phyloP scores from a whole-genome alignment of 2,797 vertebrate genomes.

The Rhinella marina region DNA sequence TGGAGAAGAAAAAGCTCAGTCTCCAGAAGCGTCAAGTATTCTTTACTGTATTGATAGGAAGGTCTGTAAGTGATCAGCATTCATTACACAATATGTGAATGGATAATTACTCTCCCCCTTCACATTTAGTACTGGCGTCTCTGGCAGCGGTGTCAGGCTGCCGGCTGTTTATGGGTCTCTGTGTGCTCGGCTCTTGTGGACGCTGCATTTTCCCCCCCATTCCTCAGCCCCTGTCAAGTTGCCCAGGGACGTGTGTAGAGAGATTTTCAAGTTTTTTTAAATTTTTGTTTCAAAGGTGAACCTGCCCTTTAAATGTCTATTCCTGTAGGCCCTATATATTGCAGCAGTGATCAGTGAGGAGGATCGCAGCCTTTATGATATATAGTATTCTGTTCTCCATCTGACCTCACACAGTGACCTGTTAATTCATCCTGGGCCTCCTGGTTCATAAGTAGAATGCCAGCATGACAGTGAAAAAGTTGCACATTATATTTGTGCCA shows the following conservation, averaged over 20 bases:
- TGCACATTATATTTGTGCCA: no score
- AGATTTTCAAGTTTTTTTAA: neutral
- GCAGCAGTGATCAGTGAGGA: neutral
- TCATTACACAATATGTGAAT: neutral
- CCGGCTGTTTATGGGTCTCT: neutral
- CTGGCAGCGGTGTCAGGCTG: neutral
- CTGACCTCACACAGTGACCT: neutral
- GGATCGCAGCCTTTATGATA: neutral
- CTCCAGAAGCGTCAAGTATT: no score
- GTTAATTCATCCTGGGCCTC: neutral
- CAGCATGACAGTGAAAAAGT: neutral
- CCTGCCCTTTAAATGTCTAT: neutral
- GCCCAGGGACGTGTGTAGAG: neutral
- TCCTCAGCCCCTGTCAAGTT: neutral
- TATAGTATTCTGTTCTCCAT: neutral
- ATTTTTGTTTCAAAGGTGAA: neutral
- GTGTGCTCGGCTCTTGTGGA: neutral
- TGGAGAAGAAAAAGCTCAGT: no score
- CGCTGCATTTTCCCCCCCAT: slow-evolving; percentile 7
- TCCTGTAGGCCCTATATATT: neutral
- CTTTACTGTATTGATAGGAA: no score
- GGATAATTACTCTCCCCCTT: neutral
- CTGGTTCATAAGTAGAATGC: neutral
- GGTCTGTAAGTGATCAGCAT: neutral
- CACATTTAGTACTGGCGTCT: neutral